A percentile compares a stretch with the other conserved stretches of the same genome.
phyloP scores from a whole-genome alignment of 2,113 vertebrate species.

The Sinocyclocheilus grahami region DNA sequence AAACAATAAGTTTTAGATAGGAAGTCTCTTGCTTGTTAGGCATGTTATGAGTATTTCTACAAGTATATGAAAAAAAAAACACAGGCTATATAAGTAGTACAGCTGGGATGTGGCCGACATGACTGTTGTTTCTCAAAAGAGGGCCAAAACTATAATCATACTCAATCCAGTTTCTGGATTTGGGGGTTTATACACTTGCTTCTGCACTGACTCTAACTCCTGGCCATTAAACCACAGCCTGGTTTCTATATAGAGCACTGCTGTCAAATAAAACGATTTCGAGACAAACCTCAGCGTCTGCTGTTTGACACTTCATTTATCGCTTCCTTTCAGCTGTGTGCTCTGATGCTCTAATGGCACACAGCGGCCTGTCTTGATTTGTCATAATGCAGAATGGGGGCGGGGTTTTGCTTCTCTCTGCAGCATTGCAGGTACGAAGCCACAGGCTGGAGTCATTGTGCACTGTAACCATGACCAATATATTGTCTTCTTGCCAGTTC shows the following conservation, averaged over 20 bases:
- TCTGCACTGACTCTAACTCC: background rate
- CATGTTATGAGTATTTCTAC: background rate
- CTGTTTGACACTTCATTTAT: slow-evolving; percentile 43
- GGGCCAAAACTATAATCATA: background rate
- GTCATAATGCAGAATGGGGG: slow-evolving; percentile 89
- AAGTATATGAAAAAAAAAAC: background rate
- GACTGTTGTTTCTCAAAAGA: background rate
- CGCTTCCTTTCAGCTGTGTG: slow-evolving; percentile 60
- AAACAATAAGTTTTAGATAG: too few species aligned
- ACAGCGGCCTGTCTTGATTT: slow-evolving; percentile 85
- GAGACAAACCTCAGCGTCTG: slow-evolving; percentile 38
- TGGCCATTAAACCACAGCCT: slow-evolving; percentile 21
- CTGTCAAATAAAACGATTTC: slow-evolving; percentile 20
- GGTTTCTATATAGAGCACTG: slow-evolving; percentile 4
- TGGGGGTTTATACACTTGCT: background rate
- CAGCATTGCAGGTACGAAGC: slow-evolving; percentile 86
- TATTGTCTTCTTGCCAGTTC: background rate
- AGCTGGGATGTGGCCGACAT: background rate
- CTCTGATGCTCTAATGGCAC: slow-evolving; percentile 78
- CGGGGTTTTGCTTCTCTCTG: slow-evolving; percentile 78
- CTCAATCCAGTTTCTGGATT: background rate
- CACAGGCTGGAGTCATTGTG: slow-evolving; percentile 70
- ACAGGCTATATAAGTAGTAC: background rate
- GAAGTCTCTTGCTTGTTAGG: background rate
- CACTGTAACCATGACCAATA: slow-evolving; percentile 25